These are phyloP conservation scores for Sorex maritimensis DNA, from an alignment of 2,797 vertebrate genomes.

Conservation along the genomic window DNA sequence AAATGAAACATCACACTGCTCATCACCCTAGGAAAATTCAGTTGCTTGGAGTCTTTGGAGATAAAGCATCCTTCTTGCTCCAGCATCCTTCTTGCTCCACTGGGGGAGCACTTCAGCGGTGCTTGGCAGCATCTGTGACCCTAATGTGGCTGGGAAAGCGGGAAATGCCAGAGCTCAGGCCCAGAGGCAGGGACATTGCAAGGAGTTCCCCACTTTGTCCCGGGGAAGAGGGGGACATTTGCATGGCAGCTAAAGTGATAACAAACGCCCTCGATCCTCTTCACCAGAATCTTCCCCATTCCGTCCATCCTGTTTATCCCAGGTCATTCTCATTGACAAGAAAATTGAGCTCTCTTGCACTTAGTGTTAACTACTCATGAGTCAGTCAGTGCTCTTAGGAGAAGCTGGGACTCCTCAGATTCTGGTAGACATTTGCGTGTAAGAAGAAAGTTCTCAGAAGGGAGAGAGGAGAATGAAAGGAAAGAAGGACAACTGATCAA, in stretches of 20 bases:
- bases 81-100: conserved; percentile 46
- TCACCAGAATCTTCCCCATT: not conserved
- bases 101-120: not conserved
- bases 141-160: not conserved
- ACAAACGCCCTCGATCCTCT: conserved; percentile 59
- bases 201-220: not conserved
- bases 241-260: conserved; percentile 62
- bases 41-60: conserved; percentile 55
- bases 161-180: not conserved
- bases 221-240: conserved; percentile 52
- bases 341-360: not conserved
- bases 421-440: fast-evolving
- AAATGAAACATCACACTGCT: conserved; percentile 45
- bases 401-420: no score
- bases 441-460: not conserved
- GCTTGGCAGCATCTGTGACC: not conserved
- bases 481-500: fast-evolving
- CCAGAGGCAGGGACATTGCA: conserved; percentile 48
- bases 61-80: conserved; percentile 52
- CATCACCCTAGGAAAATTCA: conserved; percentile 13
- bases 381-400: not conserved
- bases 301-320: not conserved
- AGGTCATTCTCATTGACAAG: conserved; percentile 76
- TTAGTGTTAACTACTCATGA: not conserved
- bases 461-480: not conserved